Evolutionary conservation across 2,888 invertebrate species (phyloP), one percentile per base, ranked within the genome.

Genomic region (Odontomyia ornata): DNA sequence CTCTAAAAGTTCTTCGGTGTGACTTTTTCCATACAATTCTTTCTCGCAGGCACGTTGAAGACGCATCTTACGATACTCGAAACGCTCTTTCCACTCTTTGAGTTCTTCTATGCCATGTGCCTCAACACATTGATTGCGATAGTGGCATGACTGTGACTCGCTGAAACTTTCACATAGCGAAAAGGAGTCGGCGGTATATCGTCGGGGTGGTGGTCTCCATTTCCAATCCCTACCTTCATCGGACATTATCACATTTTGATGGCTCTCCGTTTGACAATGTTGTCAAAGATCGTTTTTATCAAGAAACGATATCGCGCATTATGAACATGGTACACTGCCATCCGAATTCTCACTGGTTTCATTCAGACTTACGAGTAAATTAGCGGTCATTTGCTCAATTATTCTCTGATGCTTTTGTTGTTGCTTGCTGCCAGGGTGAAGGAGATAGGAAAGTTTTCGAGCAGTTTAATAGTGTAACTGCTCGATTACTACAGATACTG

Each of bases 21-120:
- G 88, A 18, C 87, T 87, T 80, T 88, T 88, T 75, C 92, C 92
- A 83, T 90, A 91, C 18, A 91, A 85, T 83, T 91, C 90, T 82
- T 91, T 91, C 80, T 92, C 92, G 82, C 89, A 90, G 5, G 92
- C 92, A 80, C 89, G 87, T 82, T 90, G 89, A 77, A 91, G 84
- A 80, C 89, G 89, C 89, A 90, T 91, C 80, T 89, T 88, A 23
- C 91, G 87, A 82, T 92, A 91, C 80, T 91, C 90, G 83, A 92
- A 93, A 77, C 93, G 86, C 80, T 91, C 91, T 81, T 90, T 90
- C 93, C 94, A 93, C 84, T 93, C 93, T 27, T 89, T 88, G 9
- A 93, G 85, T 84, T 94, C 94, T 67, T 90, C 91, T 25, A 88
- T 85, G 1, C 92, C 92, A 83, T 94, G 94, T 0, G 94, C 94